These are phyloP conservation scores for Pholis gunnellus DNA, from an alignment of 2,113 vertebrate species.

Conservation along the genomic window DNA sequence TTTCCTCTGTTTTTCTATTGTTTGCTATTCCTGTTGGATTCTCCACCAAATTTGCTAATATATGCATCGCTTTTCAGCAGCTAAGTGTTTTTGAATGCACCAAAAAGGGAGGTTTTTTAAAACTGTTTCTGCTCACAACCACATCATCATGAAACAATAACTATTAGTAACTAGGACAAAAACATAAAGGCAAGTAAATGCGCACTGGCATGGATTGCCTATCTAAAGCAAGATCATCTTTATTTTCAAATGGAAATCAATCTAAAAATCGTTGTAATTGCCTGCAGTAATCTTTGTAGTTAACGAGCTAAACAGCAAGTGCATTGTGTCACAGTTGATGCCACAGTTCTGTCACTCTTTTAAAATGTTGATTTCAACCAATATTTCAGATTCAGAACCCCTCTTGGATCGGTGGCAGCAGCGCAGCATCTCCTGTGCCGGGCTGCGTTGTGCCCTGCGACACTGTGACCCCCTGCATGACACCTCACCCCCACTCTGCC, in stretches of 20 bases:
- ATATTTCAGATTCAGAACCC: slow-evolving; percentile 96
- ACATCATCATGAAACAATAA: background rate
- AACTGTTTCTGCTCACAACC: background rate
- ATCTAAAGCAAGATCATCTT: background rate
- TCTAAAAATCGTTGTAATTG: background rate
- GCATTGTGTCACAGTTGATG: background rate
- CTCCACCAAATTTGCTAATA: background rate
- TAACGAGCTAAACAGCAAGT: background rate
- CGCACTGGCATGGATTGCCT: background rate
- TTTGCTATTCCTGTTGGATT: background rate
- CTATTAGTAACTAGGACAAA: background rate
- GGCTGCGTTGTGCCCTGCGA: slow-evolving; percentile 97
- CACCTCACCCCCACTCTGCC: slow-evolving; percentile 92
- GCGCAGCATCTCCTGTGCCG: slow-evolving; percentile 91
- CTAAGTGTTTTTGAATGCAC: background rate
- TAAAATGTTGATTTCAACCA: background rate
- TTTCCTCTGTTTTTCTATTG: background rate
- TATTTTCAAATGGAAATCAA: background rate
- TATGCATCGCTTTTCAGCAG: background rate
- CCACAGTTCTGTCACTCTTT: background rate
- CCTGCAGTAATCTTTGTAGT: background rate
- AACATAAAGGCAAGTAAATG: background rate
- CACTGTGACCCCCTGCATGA: slow-evolving; percentile 95
- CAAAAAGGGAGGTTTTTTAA: background rate
- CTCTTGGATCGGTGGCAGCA: slow-evolving; percentile 93